phyloP scores from a whole-genome alignment of 2,113 vertebrate genomes.

The Numenius arquata region DNA sequence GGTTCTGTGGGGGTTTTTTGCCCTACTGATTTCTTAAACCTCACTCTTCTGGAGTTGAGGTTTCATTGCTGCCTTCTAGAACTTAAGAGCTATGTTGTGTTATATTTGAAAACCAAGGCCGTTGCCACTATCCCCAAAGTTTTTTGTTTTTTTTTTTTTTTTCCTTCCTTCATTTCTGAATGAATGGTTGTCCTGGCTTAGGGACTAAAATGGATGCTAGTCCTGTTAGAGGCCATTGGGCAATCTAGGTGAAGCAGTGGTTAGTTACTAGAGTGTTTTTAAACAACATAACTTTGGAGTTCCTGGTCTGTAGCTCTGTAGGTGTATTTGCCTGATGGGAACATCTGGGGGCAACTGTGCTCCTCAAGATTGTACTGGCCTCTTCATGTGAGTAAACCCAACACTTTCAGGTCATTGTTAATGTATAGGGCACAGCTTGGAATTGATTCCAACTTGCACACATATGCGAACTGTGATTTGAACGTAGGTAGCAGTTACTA shows the following conservation, averaged over 20 bases:
- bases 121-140: not conserved
- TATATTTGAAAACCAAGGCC: not conserved
- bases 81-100: not conserved
- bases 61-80: not conserved
- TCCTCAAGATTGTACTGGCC: not conserved
- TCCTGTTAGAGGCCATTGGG: not conserved
- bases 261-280: not conserved
- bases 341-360: not conserved
- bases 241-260: not conserved
- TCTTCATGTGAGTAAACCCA: not conserved
- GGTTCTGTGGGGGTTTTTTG: rapidly evolving
- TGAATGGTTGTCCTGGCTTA: not conserved
- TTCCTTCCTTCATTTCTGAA: not conserved
- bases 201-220: not conserved
- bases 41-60: not conserved
- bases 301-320: not conserved
- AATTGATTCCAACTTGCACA: not conserved
- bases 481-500: not conserved
- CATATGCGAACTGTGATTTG: not conserved
- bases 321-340: not conserved
- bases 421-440: not conserved
- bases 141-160: not conserved
- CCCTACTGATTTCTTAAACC: not conserved
- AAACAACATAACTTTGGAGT: not conserved
- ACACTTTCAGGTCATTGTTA: not conserved